These are phyloP conservation scores for Ceratina australensis DNA, from an alignment of 1,140 invertebrate species.

Conservation along the genomic window DNA sequence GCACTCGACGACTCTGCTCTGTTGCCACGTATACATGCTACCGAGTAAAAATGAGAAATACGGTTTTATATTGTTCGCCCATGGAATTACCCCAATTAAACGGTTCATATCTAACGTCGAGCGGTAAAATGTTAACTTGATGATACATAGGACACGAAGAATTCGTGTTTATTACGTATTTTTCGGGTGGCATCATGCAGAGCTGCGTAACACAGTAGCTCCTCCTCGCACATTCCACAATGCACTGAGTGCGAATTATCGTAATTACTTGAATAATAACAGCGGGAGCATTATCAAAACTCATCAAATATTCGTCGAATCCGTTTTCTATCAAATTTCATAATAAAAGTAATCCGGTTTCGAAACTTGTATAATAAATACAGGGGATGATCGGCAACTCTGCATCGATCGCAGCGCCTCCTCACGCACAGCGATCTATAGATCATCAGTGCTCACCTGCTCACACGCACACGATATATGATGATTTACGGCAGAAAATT, in stretches of 20 bases:
- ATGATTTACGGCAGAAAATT: too few relatives aligned
- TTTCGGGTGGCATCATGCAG: slow-evolving; percentile 75
- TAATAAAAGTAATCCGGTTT: slow-evolving; percentile 66
- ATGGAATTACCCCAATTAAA: slow-evolving; percentile 13
- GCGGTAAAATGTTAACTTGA: slow-evolving; percentile 58
- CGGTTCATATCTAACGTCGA: slow-evolving; percentile 51
- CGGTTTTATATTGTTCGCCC: slow-evolving; percentile 49
- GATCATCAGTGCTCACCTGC: too few relatives aligned
- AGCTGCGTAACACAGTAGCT: slow-evolving; percentile 80
- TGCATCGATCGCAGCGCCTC: slow-evolving; percentile 65
- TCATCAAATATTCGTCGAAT: slow-evolving; percentile 65
- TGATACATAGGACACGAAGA: slow-evolving; percentile 47
- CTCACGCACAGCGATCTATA: too few relatives aligned
- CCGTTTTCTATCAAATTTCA: slow-evolving; percentile 44
- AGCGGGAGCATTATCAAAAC: slow-evolving; percentile 22
- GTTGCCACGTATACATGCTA: slow-evolving; percentile 76
- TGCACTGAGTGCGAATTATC: slow-evolving; percentile 67
- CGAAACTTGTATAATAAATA: slow-evolving; percentile 70
- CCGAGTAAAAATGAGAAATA: slow-evolving; percentile 68
- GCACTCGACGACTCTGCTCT: slow-evolving; percentile 71
- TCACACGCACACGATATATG: too few relatives aligned
- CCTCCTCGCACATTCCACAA: slow-evolving; percentile 77
- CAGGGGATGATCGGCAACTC: slow-evolving; percentile 73
- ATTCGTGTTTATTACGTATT: slow-evolving; percentile 57
- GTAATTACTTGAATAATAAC: slow-evolving; percentile 67